phyloP scores from a whole-genome alignment of 2,888 invertebrate genomes.

The Listrodromus nycthemerus region DNA sequence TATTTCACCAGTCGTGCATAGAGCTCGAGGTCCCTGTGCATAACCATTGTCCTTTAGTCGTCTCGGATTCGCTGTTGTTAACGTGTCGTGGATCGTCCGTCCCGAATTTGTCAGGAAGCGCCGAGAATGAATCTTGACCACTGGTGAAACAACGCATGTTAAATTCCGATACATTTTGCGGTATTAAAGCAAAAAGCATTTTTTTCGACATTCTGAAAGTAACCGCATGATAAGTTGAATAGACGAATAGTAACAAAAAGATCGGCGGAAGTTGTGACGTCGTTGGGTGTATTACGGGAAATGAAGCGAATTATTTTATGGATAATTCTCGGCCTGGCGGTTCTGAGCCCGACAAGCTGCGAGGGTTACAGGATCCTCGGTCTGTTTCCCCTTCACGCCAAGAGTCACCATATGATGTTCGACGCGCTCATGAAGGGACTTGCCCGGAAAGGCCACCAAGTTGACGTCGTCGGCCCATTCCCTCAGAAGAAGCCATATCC shows the following conservation, averaged over 20 bases:
- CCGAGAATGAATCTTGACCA: not conserved
- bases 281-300: not conserved
- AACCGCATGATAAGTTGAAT: not conserved
- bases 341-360: conserved; percentile 46
- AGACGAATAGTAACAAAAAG: not conserved
- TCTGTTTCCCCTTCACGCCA: conserved; percentile 83
- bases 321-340: not conserved
- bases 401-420: conserved; percentile 85
- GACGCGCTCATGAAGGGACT: conserved; percentile 83
- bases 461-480: conserved; percentile 76
- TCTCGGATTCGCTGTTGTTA: not conserved
- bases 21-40: not conserved
- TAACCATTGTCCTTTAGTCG: not conserved
- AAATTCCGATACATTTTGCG: not conserved
- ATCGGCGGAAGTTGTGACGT: not conserved
- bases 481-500: conserved; percentile 64
- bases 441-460: conserved; percentile 83
- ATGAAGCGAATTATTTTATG: conserved; percentile 32
- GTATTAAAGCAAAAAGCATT: not conserved
- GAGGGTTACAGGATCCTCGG: conserved; percentile 76
- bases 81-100: not conserved
- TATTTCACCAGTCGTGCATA: conserved; percentile 1
- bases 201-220: not conserved
- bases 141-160: not conserved
- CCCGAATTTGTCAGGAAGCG: not conserved